Conservation (phyloP, 2,888 invertebrate genomes). For the Chydorus sphaericus region DNA sequence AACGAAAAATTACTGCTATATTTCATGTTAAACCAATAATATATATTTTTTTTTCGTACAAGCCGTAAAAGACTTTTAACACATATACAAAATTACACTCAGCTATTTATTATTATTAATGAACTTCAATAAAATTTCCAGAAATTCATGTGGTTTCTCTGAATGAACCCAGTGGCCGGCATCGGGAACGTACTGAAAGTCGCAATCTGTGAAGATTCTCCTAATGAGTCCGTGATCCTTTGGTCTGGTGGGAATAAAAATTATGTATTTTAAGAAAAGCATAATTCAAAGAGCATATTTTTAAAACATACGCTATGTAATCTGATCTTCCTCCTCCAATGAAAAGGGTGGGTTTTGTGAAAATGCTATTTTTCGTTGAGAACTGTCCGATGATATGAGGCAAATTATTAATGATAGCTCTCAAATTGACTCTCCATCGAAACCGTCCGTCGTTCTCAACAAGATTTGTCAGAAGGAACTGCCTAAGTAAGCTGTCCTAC, state of each 20-base stretch:
- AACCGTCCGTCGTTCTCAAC: constrained; percentile 47
- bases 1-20: no score
- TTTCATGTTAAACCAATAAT: neutral
- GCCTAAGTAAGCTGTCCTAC: constrained; percentile 30
- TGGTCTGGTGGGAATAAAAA: neutral
- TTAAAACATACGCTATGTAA: constrained; percentile 51
- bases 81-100: neutral
- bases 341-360: constrained; percentile 58
- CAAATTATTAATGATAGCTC: constrained; percentile 51
- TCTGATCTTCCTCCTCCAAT: constrained; percentile 69
- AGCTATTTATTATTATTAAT: constrained; percentile 25
- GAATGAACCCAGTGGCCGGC: constrained; percentile 91
- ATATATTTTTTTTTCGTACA: neutral
- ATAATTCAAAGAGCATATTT: neutral
- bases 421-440: constrained; percentile 67
- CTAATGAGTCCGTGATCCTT: constrained; percentile 45
- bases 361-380: constrained; percentile 20
- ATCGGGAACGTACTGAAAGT: constrained; percentile 52
- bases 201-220: constrained; percentile 53
- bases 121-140: constrained; percentile 47
- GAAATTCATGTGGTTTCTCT: constrained; percentile 68
- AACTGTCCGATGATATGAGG: constrained; percentile 51
- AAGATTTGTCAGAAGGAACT: constrained; percentile 77
- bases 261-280: neutral
- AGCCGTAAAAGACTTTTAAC: neutral